phyloP scores from a whole-genome alignment of 2,888 invertebrate species.

The Aporophyla nigra region DNA sequence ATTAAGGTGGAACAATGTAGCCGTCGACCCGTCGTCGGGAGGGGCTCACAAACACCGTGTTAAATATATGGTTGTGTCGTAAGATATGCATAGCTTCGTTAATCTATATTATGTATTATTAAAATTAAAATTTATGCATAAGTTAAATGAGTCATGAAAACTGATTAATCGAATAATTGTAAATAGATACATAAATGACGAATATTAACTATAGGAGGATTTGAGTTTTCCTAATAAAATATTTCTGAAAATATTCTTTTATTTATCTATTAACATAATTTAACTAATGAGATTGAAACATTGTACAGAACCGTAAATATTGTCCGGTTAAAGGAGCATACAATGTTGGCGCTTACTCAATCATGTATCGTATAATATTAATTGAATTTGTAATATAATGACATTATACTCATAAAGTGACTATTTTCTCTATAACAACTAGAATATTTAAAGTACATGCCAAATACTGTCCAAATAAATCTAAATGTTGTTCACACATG shows the following conservation, averaged over 20 bases:
- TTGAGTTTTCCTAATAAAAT: conserved; percentile 90
- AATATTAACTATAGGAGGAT: conserved; percentile 85
- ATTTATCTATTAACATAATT: conserved; percentile 66
- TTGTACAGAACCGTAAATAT: conserved; percentile 39
- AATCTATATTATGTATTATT: conserved; percentile 83
- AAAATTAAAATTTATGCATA: conserved; percentile 82
- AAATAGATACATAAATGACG: conserved; percentile 86
- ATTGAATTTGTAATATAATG: conserved; percentile 55
- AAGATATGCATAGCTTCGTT: conserved; percentile 90
- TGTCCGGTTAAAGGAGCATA: conserved; percentile 46
- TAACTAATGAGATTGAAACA: conserved; percentile 24
- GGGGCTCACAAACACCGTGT: conserved; percentile 84
- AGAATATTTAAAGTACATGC: neutral
- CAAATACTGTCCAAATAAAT: conserved; percentile 1
- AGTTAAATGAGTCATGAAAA: conserved; percentile 84
- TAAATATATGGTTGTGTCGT: conserved; percentile 91
- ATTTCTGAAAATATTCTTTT: conserved; percentile 75
- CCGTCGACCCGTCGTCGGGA: conserved; percentile 72
- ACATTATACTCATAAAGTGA: conserved; percentile 34
- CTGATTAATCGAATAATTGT: conserved; percentile 86
- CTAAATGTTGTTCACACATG: neutral
- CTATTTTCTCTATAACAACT: conserved; percentile 21
- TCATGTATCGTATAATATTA: conserved; percentile 45
- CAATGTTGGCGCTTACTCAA: conserved; percentile 56
- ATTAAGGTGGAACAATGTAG: conserved; percentile 87